Evolutionary conservation across 2,888 invertebrate genomes (phyloP).

Genomic region (Drosophila picticornis): DNA sequence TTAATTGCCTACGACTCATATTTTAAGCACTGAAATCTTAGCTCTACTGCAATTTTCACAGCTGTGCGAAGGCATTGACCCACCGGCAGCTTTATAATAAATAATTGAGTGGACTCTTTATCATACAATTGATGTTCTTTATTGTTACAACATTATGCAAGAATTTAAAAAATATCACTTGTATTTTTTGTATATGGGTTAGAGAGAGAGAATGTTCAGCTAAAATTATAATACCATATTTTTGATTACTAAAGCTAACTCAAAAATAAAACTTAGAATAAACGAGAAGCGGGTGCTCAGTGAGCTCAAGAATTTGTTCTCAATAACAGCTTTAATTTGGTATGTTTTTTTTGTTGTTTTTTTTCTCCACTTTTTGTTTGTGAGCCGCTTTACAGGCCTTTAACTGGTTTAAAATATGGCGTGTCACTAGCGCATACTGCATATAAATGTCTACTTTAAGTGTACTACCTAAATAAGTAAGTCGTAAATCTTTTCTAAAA

Average conservation of each 20-base stretch:
- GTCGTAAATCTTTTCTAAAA: conserved; percentile 43
- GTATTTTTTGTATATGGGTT: conserved; percentile 27
- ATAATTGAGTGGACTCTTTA: conserved; percentile 20
- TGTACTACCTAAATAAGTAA: conserved; percentile 62
- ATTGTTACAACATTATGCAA: conserved; percentile 60
- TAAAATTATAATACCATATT: conserved; percentile 34
- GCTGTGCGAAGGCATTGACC: conserved; percentile 7
- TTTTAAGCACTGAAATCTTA: neutral
- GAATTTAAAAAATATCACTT: conserved; percentile 74
- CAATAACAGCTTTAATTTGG: conserved; percentile 16
- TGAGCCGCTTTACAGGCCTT: conserved; percentile 9
- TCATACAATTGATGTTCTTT: conserved; percentile 46
- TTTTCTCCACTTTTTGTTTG: neutral
- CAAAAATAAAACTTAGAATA: conserved; percentile 37
- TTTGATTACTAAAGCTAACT: conserved; percentile 50
- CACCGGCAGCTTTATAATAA: conserved; percentile 5
- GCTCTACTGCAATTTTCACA: neutral
- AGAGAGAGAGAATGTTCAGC: conserved; percentile 27
- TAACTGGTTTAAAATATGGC: conserved; percentile 61
- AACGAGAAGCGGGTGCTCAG: conserved; percentile 21
- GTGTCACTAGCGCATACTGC: conserved; percentile 56
- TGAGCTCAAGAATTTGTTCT: conserved; percentile 12
- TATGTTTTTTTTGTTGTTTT: neutral
- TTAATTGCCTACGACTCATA: conserved; percentile 14
- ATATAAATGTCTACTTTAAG: conserved; percentile 37